Base-by-base conservation (phyloP, 1,140 invertebrate species). In the Cyclina sinensis region DNA sequence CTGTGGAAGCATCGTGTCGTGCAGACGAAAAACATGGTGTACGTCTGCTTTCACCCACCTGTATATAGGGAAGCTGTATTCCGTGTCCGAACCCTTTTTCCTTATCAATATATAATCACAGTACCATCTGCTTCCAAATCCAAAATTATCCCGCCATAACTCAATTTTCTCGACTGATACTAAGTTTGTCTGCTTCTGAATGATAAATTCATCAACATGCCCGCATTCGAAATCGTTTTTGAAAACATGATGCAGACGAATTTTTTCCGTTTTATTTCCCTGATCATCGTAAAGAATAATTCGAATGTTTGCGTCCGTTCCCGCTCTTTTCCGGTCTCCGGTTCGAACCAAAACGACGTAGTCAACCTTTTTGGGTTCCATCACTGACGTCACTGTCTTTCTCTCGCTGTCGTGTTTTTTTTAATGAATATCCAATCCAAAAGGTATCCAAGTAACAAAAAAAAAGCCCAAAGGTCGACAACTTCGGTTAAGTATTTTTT, bases 151-250 rank as follows among this genome's bases (percentile, higher is more conserved):
- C 91, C 51, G 95, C 94, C 43, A 93, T 84, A 78, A 95, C 89
- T 79, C 92, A 90, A 46, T 96, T 94, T 57, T 95, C 91, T 91
- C 88, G 54, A 94, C 76, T 24, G 91, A 90, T 0, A 89, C 92
- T 54, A 93, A 65, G 18, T 74, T 43, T 18, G 43, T 30, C 30
- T 74, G 57, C 16, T 90, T 37, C 24, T 76, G 48, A 24, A 93
- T 90, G 14, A 89, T 73, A 89, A 95, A 96, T 11, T 93, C 91
- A 82, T 95, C 94, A n/a, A 92, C 91, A 18, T 90, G 88, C 21
- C 95, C 95, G 9, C 95, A 90, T 88, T 96, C 95, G 90, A 96
- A 94, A 90, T 96, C 96, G 79, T 96, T 95, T 62, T 92, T 92
- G n/a, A 96, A 92, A 48, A 94, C 92, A 81, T 94, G 90, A 81